A percentile compares a stretch with the other conserved stretches of the same genome.
These are phyloP conservation scores for Cassiopea andromeda DNA, from an alignment of 30 jellyfish, hydroid and myxozoan genomes.

Conservation along the genomic window DNA sequence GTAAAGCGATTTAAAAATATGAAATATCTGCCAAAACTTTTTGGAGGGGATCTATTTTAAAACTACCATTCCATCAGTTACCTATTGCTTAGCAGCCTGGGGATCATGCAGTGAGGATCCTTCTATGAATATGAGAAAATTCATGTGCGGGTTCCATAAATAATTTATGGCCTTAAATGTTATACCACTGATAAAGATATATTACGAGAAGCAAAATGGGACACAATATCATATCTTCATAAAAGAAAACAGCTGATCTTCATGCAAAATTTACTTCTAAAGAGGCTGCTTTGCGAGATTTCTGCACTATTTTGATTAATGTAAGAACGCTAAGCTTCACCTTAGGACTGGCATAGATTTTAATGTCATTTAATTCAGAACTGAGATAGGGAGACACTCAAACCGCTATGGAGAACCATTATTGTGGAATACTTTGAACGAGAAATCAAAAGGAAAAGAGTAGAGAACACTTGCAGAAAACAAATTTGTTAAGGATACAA, in stretches of 20 bases:
- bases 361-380: slow-evolving; percentile 14
- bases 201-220: slow-evolving; percentile 35
- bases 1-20: background rate
- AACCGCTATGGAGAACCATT: slow-evolving; percentile 5
- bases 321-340: background rate
- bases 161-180: slow-evolving; percentile 3
- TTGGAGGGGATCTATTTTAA: slow-evolving; percentile 15
- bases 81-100: slow-evolving; percentile 27
- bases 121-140: slow-evolving; percentile 19
- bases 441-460: background rate
- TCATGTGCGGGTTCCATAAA: slow-evolving; percentile 39
- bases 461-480: slow-evolving; percentile 29
- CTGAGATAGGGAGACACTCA: slow-evolving; percentile 12
- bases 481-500: slow-evolving; percentile 16
- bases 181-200: slow-evolving; percentile 20
- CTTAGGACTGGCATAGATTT: slow-evolving; percentile 15
- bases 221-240: slow-evolving; percentile 13
- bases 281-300: no score
- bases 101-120: slow-evolving; percentile 15
- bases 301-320: background rate
- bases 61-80: slow-evolving; percentile 26
- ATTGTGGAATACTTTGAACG: slow-evolving; percentile 26
- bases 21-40: background rate
- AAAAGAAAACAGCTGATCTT: background rate
- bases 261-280: background rate